phyloP scores from a whole-genome alignment of 2,113 vertebrate genomes.

The Hippocampus barbouri region DNA sequence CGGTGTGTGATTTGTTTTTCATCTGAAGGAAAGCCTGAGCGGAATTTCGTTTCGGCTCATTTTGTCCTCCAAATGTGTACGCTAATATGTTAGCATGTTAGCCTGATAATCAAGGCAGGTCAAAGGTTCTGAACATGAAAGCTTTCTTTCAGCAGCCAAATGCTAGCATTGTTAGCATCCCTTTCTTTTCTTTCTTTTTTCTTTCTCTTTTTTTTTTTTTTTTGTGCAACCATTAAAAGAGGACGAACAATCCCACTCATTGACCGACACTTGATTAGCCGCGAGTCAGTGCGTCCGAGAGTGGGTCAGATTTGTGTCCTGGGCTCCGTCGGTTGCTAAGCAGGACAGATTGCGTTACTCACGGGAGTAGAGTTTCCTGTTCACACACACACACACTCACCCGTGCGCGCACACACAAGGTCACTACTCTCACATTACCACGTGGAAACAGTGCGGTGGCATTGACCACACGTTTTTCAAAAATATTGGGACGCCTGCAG shows the following conservation, averaged over 20 bases:
- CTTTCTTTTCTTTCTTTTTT: background rate
- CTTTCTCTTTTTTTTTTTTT: background rate
- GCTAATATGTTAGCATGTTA: background rate
- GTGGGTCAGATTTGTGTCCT: background rate
- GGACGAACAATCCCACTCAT: background rate
- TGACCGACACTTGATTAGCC: background rate
- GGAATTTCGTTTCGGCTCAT: background rate
- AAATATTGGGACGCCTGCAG: background rate
- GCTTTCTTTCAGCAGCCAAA: slow-evolving; percentile 24
- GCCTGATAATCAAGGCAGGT: too few relatives aligned
- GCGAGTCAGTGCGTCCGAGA: background rate
- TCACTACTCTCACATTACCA: slow-evolving; percentile 58
- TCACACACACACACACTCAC: background rate
- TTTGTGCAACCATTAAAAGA: background rate
- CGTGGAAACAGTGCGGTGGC: background rate
- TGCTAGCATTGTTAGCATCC: background rate
- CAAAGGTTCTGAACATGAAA: slow-evolving; percentile 20
- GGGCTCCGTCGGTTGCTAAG: slow-evolving; percentile 12
- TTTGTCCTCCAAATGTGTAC: background rate
- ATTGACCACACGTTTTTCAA: background rate
- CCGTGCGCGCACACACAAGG: slow-evolving; percentile 10
- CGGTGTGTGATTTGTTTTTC: too few relatives aligned
- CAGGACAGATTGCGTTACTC: slow-evolving; percentile 42
- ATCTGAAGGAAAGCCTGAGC: too few relatives aligned
- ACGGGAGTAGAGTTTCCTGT: slow-evolving; percentile 57